Evolutionary conservation across 2,888 invertebrate genomes (phyloP).

Genomic region (Macroteleia sp.): DNA sequence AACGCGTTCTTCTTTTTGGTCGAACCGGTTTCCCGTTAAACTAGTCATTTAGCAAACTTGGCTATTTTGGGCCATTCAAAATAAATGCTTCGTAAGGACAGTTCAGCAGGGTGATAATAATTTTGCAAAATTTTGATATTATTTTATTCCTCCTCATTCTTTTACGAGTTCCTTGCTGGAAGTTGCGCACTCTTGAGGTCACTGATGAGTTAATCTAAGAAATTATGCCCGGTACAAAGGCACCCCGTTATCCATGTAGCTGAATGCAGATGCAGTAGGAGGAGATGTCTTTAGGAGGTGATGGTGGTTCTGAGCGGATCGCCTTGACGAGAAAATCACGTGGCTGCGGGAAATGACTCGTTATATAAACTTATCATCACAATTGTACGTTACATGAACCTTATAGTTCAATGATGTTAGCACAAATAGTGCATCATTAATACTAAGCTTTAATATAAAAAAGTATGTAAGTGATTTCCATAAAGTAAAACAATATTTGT

Average conservation of each 20-base stretch:
- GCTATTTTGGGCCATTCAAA: slow-evolving; percentile 52
- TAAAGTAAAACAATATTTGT: too few relatives aligned
- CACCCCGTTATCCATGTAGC: slow-evolving; percentile 62
- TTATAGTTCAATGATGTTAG: slow-evolving; percentile 61
- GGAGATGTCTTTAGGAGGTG: slow-evolving; percentile 59
- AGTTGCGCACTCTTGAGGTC: slow-evolving; percentile 39
- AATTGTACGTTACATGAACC: slow-evolving; percentile 70
- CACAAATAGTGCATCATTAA: slow-evolving; percentile 21
- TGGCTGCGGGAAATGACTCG: slow-evolving; percentile 83
- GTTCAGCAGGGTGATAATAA: slow-evolving; percentile 10
- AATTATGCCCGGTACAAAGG: slow-evolving; percentile 60
- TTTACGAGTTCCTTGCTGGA: slow-evolving; percentile 1
- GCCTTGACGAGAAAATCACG: slow-evolving; percentile 82
- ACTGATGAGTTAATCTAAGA: slow-evolving; percentile 49
- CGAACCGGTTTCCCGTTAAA: slow-evolving; percentile 64
- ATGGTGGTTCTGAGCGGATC: slow-evolving; percentile 79
- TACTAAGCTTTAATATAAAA: background rate
- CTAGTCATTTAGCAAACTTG: slow-evolving; percentile 58
- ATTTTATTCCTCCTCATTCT: slow-evolving; percentile 12
- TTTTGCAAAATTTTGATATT: slow-evolving; percentile 1
- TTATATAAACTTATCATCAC: slow-evolving; percentile 83
- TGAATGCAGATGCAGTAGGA: slow-evolving; percentile 60
- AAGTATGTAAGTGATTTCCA: too few relatives aligned
- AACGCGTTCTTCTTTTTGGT: slow-evolving; percentile 53
- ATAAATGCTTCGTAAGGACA: slow-evolving; percentile 12